Percentiles rank a stretch among this genome's conserved stretches.
phyloP scores from a whole-genome alignment of 2,113 vertebrate species.

The Trinectes maculatus region DNA sequence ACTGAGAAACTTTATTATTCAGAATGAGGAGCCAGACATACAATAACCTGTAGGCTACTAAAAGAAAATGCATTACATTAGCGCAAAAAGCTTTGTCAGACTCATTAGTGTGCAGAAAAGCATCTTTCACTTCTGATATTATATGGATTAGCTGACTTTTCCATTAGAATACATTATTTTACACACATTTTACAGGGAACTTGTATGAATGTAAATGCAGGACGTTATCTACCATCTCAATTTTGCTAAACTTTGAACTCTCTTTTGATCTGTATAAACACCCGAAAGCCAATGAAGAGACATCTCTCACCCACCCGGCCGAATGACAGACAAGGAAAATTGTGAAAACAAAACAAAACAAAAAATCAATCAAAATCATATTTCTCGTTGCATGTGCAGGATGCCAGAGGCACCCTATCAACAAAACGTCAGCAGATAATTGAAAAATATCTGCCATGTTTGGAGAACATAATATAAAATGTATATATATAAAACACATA shows the following conservation, averaged over 20 bases:
- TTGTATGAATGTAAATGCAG: neutral
- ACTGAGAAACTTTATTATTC: conserved; percentile 45
- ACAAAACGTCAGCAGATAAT: conserved; percentile 27
- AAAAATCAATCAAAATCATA: no score
- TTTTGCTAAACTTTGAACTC: no score
- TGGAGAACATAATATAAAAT: conserved; percentile 10
- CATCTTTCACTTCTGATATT: neutral
- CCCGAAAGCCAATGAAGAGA: no score
- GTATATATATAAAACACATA: conserved; percentile 19
- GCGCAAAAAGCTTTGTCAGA: conserved; percentile 12
- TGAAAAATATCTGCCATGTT: conserved; percentile 31
- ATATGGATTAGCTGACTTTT: neutral
- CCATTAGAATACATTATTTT: neutral
- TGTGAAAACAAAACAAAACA: neutral
- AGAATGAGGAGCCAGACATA: conserved; percentile 33
- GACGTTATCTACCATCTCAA: no score
- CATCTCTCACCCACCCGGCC: no score
- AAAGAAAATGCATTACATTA: conserved; percentile 24
- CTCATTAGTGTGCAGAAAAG: neutral
- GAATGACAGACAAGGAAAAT: no score
- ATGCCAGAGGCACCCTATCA: conserved; percentile 21
- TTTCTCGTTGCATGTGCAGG: no score
- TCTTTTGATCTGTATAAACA: no score
- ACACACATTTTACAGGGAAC: conserved; percentile 5
- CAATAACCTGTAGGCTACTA: conserved; percentile 13